A percentile compares a stretch with the other conserved stretches of the same genome.
Conservation (phyloP, 1,140 invertebrate species). For the Rhopalosiphum maidis region DNA sequence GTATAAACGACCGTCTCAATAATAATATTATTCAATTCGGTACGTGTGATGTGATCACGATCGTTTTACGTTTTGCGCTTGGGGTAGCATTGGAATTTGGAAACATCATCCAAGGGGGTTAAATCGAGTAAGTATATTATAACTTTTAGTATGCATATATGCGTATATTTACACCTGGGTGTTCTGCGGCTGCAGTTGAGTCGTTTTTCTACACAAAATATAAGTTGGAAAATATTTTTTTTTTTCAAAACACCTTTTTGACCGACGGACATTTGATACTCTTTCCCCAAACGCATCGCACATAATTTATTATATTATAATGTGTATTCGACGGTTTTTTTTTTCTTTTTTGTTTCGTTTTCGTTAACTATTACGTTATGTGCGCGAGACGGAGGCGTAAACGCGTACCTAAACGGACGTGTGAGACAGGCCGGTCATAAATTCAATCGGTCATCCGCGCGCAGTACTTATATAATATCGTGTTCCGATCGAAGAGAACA, state of each 20-base stretch:
- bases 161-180: slow-evolving; percentile 33
- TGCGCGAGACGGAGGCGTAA: slow-evolving; percentile 46
- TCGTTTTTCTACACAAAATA: background rate
- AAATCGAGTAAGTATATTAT: background rate
- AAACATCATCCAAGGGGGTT: background rate
- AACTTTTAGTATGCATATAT: background rate
- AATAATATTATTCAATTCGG: background rate
- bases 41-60: background rate
- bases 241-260: slow-evolving; percentile 29
- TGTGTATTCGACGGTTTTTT: slow-evolving; percentile 17
- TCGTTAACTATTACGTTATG: slow-evolving; percentile 26
- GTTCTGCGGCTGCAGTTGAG: background rate
- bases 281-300: background rate
- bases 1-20: background rate
- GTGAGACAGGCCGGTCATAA: slow-evolving; percentile 53
- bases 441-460: slow-evolving; percentile 51
- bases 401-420: slow-evolving; percentile 56
- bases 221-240: background rate
- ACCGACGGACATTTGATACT: slow-evolving; percentile 43
- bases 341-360: background rate
- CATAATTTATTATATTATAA: background rate
- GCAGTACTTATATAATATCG: slow-evolving; percentile 21
- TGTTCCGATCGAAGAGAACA: slow-evolving; percentile 43
- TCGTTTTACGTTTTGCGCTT: background rate
- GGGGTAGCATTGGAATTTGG: background rate